Conservation (phyloP, 64 coral and sea anemone species). For the Acropora tenuis region DNA sequence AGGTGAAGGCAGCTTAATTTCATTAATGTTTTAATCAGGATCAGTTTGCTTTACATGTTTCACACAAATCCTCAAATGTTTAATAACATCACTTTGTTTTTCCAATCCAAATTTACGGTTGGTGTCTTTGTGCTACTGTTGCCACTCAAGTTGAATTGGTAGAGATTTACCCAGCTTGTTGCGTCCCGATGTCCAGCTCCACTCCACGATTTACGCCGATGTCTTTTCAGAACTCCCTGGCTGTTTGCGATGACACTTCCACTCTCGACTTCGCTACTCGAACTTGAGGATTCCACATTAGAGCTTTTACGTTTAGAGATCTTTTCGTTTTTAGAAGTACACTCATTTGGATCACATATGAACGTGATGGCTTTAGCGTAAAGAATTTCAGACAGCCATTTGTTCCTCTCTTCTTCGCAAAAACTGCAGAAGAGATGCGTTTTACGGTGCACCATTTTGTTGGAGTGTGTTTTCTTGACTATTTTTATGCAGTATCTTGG, state of each 20-base stretch:
- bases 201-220: background rate
- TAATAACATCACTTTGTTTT: background rate
- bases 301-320: background rate
- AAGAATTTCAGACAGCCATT: constrained; percentile 84
- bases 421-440: constrained; percentile 60
- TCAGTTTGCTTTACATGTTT: background rate
- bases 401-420: constrained; percentile 71
- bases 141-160: background rate
- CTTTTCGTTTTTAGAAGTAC: constrained; percentile 24
- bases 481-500: constrained; percentile 82
- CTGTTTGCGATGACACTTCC: background rate
- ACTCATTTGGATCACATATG: constrained; percentile 38
- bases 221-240: background rate
- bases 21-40: background rate
- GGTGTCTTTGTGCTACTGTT: background rate
- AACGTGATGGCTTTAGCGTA: constrained; percentile 77
- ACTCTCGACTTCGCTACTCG: background rate
- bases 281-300: background rate
- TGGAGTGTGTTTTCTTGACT: constrained; percentile 52
- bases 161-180: background rate
- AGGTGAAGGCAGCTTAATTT: too few relatives aligned
- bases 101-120: background rate
- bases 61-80: background rate
- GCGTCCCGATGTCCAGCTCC: background rate
- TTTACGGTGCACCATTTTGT: constrained; percentile 47